Evolutionary conservation across 1,140 invertebrate genomes (phyloP), one percentile per base, ranked within the genome.

Genomic region (Trichomalopsis sarcophagae): DNA sequence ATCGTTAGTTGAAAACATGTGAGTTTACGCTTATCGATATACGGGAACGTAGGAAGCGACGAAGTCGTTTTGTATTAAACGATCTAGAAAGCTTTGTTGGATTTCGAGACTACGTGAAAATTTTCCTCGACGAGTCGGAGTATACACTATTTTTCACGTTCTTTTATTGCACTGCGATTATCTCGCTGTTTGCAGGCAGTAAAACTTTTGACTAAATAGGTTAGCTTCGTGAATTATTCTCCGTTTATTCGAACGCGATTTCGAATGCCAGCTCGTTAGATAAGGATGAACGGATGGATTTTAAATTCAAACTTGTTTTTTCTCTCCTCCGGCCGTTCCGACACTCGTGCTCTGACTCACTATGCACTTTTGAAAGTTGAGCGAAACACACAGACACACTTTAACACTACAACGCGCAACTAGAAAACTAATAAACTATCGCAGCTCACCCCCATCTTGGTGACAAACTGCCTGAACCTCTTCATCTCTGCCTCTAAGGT

Each of bases 361-460:
- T 50, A 13, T 2, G 55, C 21, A n/a, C 6, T 44, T 44, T 44
- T 44, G 40, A 44, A 44, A 44, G 40, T 9, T 10, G 40, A 44
- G 40, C 6, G 10, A 44, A 40, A 44, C 10, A 44, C 36, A 40
- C 36, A 40, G 7, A 9, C 6, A 3, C 74, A 76, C 5, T 27
- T 50, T n/a, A 17, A 79, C 66, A 68, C 9, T 14, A 36, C 55
- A n/a, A 17, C 6, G 55, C 21, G 3, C 11, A 50, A 55, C 9
- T 17, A 75, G 36, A 80, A 44, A 69, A 69, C 68, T 6, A 69
- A 81, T 40, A 4, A 27, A 36, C 33, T 36, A 81, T 21, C 6
- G 3, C 21, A 13, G 7, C 79, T 86, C 76, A 86, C 85, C 68
- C 85, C 75, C 30, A 86, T 74, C 27, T 44, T 73, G 13, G 27